phyloP scores from a whole-genome alignment of 1,140 invertebrate species.

The Macrotrachela quadricornifera region DNA sequence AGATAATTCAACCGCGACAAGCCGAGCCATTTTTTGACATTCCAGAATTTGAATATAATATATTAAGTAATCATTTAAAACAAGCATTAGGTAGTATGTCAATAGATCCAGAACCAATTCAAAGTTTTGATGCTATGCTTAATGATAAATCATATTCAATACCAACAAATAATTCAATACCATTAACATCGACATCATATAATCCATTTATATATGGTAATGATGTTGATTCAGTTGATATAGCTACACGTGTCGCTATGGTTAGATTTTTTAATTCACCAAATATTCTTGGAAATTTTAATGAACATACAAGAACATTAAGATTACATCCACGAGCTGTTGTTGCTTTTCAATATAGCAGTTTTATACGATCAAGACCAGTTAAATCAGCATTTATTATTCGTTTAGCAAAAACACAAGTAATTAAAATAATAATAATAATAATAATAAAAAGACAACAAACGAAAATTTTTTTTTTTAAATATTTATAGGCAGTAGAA shows the following conservation, averaged over 20 bases:
- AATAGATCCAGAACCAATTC: constrained; percentile 35
- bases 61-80: constrained; percentile 76
- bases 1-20: constrained; percentile 4
- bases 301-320: constrained; percentile 83
- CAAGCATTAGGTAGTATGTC: constrained; percentile 42
- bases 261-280: constrained; percentile 93
- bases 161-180: not conserved
- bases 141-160: constrained; percentile 2
- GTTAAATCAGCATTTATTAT: constrained; percentile 61
- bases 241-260: constrained; percentile 92
- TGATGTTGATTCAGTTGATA: constrained; percentile 88
- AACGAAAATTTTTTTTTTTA: not conserved
- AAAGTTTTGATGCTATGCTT: constrained; percentile 19
- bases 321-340: constrained; percentile 88
- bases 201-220: constrained; percentile 82
- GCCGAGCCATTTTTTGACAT: constrained; percentile 32
- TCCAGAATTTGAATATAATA: constrained; percentile 78
- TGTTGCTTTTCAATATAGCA: constrained; percentile 93
- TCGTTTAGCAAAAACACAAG: constrained; percentile 60
- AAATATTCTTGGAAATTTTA: constrained; percentile 85
- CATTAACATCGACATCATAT: constrained; percentile 23
- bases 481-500: constrained; percentile 57
- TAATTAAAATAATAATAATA: constrained; percentile 15
- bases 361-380: constrained; percentile 76
- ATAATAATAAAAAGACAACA: too few species aligned